These are phyloP conservation scores for Centruroides sculpturatus DNA, from an alignment of 1,140 invertebrate species.

Conservation along the genomic window DNA sequence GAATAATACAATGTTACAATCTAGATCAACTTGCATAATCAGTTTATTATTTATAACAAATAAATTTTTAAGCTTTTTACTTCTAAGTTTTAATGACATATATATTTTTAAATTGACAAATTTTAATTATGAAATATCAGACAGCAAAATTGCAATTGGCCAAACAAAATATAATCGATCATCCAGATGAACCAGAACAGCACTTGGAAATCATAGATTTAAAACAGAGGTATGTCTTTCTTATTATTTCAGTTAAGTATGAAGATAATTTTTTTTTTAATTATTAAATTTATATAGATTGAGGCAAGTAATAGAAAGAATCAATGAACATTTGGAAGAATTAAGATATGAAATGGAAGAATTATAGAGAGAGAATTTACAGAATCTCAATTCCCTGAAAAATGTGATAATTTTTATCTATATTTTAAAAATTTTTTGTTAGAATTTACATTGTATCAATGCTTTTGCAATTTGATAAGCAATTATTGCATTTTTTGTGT, in stretches of 20 bases:
- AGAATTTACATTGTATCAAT: too few species aligned
- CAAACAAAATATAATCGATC: slow-evolving; percentile 24
- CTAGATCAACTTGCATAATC: too few species aligned
- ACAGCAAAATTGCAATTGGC: slow-evolving; percentile 27
- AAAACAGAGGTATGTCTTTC: slow-evolving; percentile 21
- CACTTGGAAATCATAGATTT: slow-evolving; percentile 18
- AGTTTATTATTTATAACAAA: too few species aligned
- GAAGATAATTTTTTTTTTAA: background rate
- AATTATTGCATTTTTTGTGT: too few species aligned
- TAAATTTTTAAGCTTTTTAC: background rate
- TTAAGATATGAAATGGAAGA: slow-evolving; percentile 26
- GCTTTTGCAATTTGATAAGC: too few species aligned
- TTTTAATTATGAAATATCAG: slow-evolving; percentile 5
- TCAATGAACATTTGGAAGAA: slow-evolving; percentile 24
- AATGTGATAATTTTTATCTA: too few species aligned
- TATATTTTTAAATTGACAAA: too few species aligned
- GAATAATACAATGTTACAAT: too few species aligned
- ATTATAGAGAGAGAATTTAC: slow-evolving; percentile 8
- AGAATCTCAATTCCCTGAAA: too few species aligned
- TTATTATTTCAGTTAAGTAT: background rate
- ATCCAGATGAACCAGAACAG: slow-evolving; percentile 19
- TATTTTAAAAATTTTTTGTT: too few species aligned
- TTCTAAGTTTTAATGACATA: too few species aligned
- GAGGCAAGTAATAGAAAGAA: slow-evolving; percentile 18
- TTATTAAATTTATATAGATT: slow-evolving; percentile 2